Evolutionary conservation across 2,797 vertebrate species (phyloP).

Genomic region (Masticophis lateralis): DNA sequence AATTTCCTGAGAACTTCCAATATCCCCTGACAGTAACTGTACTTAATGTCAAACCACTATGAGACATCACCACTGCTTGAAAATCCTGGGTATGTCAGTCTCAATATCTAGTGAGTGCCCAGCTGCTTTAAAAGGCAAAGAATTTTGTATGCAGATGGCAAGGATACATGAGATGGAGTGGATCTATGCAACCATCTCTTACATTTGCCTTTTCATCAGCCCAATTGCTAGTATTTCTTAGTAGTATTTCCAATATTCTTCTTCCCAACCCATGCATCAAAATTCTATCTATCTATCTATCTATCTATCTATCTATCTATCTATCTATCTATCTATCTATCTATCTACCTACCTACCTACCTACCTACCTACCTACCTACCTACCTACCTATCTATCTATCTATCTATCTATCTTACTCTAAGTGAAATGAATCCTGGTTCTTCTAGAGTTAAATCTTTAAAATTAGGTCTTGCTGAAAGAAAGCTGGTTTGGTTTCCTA

Average conservation of each 20-base stretch:
- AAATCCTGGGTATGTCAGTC: not conserved
- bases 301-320: not conserved
- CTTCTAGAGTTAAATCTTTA: conserved; percentile 72
- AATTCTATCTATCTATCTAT: not conserved
- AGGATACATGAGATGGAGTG: not conserved
- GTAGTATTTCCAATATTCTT: not conserved
- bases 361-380: too few species aligned
- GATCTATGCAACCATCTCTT: not conserved
- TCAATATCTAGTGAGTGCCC: not conserved
- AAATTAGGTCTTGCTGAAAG: conserved; percentile 69
- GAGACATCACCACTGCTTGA: not conserved
- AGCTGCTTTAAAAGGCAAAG: not conserved
- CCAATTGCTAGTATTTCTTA: not conserved
- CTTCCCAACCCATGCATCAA: not conserved
- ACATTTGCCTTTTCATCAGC: not conserved
- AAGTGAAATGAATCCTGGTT: conserved; percentile 60
- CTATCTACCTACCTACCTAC: too few species aligned
- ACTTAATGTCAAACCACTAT: not conserved
- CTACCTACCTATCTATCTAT: too few species aligned
- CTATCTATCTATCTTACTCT: not conserved
- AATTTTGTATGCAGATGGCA: not conserved
- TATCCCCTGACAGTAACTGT: not conserved
- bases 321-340: too few species aligned
- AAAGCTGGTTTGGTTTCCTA: conserved; percentile 71
- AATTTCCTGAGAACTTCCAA: not conserved